Base-by-base conservation (phyloP, 2,888 invertebrate species). In the Poecilobothrus nobilitatus region DNA sequence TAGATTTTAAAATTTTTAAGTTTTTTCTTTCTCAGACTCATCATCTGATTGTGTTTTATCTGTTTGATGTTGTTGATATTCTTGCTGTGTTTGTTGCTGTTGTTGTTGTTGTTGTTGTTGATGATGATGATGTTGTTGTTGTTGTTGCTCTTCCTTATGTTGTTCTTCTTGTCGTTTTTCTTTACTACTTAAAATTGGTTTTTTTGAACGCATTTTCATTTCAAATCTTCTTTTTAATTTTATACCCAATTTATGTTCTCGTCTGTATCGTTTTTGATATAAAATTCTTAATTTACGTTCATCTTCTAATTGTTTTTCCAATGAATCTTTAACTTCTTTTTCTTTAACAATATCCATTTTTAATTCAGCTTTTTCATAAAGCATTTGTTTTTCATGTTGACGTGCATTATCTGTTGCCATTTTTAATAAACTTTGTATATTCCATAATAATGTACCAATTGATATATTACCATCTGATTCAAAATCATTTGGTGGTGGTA, bases 361-460 rank as follows among this genome's bases (percentile, higher is more conserved):
- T 76, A 94, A 84, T 84, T 95, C 94, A 78, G 93, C 94, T 91
- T 94, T 94, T 84, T 95, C 94, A 82, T 92, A 91, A 85, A 91
- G 92, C 83, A 92, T 91, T 83, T 95, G 93, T 76, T 94, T 84
- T 82, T 95, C 94, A 83, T 94, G 93, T 78, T 94, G 94, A 75
- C 94, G 87, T 64, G 94, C 94, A 81, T 94, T 94, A 82, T 94
- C 94, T 4, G 94, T 94, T 27, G 95, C 95, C 68, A 95, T 94
- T 83, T 94, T 94, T 73, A 95, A 87, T 72, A 95, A 86, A 53
- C 94, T 94, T 83, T 94, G 94, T 78, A 95, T 94, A 83, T 95
- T 95, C 80, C 94, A 86, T 74, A 95, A 87, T 73, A 95, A 86
- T 70, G 93, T 94, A 83, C 95, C 94, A 70, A 94, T 93, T 78